These are phyloP conservation scores for Formica exsecta DNA, from an alignment of 1,140 invertebrate genomes.

Conservation along the genomic window DNA sequence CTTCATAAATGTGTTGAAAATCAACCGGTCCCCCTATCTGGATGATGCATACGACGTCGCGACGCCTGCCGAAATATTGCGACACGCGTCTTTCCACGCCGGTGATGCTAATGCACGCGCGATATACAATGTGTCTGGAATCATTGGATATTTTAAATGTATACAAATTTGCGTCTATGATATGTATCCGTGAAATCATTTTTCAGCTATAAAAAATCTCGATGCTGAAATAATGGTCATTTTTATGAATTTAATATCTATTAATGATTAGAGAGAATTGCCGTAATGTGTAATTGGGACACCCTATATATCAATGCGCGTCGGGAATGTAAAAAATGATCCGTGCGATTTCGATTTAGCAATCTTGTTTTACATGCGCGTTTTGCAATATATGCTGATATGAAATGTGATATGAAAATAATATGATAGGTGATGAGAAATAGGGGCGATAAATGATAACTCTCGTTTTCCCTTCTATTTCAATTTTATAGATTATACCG, in stretches of 20 bases:
- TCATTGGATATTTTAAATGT: neutral
- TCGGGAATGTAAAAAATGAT: constrained; percentile 23
- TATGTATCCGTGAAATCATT: neutral
- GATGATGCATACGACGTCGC: constrained; percentile 27
- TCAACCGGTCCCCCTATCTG: constrained; percentile 10
- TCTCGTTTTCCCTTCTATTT: neutral
- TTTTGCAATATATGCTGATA: constrained; percentile 29
- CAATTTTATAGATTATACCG: neutral
- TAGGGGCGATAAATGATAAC: neutral
- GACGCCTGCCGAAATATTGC: constrained; percentile 35
- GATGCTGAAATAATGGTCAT: neutral
- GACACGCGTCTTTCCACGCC: neutral
- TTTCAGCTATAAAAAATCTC: neutral
- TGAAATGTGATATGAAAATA: neutral
- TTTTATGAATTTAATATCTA: neutral
- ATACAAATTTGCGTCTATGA: neutral
- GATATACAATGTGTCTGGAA: constrained; percentile 1
- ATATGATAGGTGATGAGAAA: constrained; percentile 20
- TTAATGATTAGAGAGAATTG: neutral
- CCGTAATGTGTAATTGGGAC: neutral
- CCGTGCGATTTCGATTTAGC: constrained; percentile 28
- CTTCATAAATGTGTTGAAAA: constrained; percentile 22
- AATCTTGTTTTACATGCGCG: neutral
- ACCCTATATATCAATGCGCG: neutral
- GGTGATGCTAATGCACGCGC: constrained; percentile 17